Evolutionary conservation across 2,888 invertebrate genomes (phyloP), one percentile per base, ranked within the genome.

Genomic region (Plebejus anna): DNA sequence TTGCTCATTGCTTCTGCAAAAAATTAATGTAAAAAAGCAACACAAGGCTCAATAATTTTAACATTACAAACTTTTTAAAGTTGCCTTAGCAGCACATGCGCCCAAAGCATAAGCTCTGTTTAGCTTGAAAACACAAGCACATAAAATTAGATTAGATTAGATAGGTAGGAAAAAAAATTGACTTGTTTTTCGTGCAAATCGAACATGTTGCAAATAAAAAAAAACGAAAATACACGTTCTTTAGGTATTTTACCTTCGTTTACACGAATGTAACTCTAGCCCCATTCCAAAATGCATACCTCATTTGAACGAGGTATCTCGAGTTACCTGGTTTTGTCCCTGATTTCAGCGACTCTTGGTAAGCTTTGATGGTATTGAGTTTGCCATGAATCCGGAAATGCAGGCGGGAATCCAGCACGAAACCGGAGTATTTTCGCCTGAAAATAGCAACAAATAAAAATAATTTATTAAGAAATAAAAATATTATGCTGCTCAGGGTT

Each of bases 351-450:
- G 66, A 32, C 22, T 11, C 47, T 7, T 38, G 57, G 38, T 38
- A 59, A 0, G 76, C 66, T 82, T 83, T 79, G 1, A 91, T 82
- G 9, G 87, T 83, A 13, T 90, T 85, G 87, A 96, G 85, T 73
- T 96, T 96, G 0, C 97, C 96, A 86, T 98, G 98, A 80, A 98
- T 96, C 82, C 97, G 95, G 90, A 98, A 98, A 87, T 98, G 98
- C 28, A 98, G 94, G 61, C 98, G 95, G 0, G 98, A 98, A 86
- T 98, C 98, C 81, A 98, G 88, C 0, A 97, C 96, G 88, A 98
- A 98, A 3, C 97, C 97, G 11, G 97, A 97, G 88, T 96, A 98
- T 86, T 97, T 97, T 91, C 97, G 97, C 90, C 98, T 98, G 91
- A 1, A 95, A 82, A 78, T 80, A 81, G 80, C 22, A 22, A 22